These are phyloP conservation scores for Tenthredo notha DNA, from an alignment of 2,888 invertebrate genomes.

Conservation along the genomic window DNA sequence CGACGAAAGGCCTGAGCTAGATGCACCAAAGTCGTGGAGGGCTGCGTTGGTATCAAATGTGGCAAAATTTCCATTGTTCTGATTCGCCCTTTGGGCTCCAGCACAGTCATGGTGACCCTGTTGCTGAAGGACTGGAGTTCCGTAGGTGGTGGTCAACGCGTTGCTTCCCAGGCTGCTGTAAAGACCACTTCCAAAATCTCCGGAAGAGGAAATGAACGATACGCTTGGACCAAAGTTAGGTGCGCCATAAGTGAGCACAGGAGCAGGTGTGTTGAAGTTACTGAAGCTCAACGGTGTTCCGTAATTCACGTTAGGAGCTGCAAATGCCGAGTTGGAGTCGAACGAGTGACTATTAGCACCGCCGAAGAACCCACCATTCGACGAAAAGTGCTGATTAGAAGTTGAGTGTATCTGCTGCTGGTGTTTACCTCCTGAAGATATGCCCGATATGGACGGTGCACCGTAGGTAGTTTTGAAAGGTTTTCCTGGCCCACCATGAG, in stretches of 20 bases:
- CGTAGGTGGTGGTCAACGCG: conserved; percentile 67
- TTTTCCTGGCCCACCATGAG: conserved; percentile 59
- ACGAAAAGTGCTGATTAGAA: conserved; percentile 54
- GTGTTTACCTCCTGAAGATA: conserved; percentile 42
- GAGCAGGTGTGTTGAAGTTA: conserved; percentile 74
- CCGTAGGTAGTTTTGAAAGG: conserved; percentile 68
- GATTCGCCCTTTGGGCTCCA: conserved; percentile 54
- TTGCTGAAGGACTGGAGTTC: conserved; percentile 64
- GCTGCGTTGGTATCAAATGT: background rate
- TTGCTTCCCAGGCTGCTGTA: conserved; percentile 67
- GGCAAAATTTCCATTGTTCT: conserved; percentile 57
- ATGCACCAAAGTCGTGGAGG: conserved; percentile 6
- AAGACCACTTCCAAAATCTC: conserved; percentile 67
- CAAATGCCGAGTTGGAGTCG: conserved; percentile 65
- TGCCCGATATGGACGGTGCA: conserved; percentile 47
- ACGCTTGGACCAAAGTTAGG: conserved; percentile 73
- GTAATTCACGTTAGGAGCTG: conserved; percentile 73
- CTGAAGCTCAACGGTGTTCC: conserved; percentile 74
- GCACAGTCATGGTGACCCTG: conserved; percentile 38
- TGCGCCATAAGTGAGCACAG: conserved; percentile 74
- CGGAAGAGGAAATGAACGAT: conserved; percentile 67
- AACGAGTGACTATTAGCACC: conserved; percentile 54
- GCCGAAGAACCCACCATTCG: conserved; percentile 57
- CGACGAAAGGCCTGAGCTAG: background rate
- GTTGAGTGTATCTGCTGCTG: background rate